Conservation (phyloP, 2,113 vertebrate species). For the Actenoides lindsayi region DNA sequence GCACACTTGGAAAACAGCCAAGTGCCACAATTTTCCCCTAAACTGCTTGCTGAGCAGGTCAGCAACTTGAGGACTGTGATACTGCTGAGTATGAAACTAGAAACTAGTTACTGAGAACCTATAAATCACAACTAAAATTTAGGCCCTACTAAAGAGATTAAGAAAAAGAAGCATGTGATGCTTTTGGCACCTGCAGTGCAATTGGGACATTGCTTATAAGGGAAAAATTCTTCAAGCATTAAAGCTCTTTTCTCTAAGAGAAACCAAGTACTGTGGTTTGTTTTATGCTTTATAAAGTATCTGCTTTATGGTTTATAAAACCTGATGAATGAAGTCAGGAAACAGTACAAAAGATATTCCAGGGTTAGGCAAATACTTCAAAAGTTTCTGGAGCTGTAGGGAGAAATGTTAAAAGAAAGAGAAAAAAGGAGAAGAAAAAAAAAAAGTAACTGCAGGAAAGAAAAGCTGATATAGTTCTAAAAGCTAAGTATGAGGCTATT, state of each 20-base stretch:
- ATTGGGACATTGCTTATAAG: constrained; percentile 14
- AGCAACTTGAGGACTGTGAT: constrained; percentile 35
- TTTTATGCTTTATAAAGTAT: constrained; percentile 8
- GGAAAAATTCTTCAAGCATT: constrained; percentile 37
- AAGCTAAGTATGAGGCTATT: background rate
- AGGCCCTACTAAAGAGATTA: constrained; percentile 34
- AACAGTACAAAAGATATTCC: background rate
- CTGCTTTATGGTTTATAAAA: constrained; percentile 36
- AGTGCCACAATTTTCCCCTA: constrained; percentile 41
- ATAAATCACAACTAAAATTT: constrained; percentile 34
- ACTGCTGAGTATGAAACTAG: constrained; percentile 31
- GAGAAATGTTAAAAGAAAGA: background rate
- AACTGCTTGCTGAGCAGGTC: constrained; percentile 38
- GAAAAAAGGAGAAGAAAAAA: accelerated
- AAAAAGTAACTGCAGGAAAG: background rate
- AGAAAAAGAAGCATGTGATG: constrained; percentile 7
- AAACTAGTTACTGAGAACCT: constrained; percentile 34
- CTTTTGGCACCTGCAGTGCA: background rate
- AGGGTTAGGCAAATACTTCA: constrained; percentile 21
- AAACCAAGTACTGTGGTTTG: background rate
- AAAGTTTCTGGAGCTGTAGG: background rate
- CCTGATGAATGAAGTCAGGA: background rate
- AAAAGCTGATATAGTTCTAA: constrained; percentile 23
- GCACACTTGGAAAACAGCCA: constrained; percentile 34
- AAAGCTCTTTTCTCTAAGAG: background rate